Percentiles rank a stretch among this genome's conserved stretches.
Conservation (phyloP, 2,797 vertebrate species). For the Sebastes matsubarae region DNA sequence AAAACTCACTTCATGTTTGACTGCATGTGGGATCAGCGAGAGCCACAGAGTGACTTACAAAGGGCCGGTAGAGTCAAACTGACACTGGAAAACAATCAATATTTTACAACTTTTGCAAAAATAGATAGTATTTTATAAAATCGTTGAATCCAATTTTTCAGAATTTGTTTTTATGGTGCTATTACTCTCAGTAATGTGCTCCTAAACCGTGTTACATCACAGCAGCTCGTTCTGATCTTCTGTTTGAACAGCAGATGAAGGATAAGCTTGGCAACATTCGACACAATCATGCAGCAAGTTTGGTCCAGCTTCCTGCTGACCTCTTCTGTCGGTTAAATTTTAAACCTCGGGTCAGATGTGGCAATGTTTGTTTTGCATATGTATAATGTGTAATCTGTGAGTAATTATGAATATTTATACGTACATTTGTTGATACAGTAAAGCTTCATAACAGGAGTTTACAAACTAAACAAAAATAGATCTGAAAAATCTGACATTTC, state of each 20-base stretch:
- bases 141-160: neutral
- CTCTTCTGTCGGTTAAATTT: constrained; percentile 70
- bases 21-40: neutral
- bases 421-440: neutral
- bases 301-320: constrained; percentile 48
- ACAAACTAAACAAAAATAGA: neutral
- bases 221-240: neutral
- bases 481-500: neutral
- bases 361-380: constrained; percentile 62
- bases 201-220: constrained; percentile 42
- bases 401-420: constrained; percentile 43
- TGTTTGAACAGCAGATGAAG: constrained; percentile 56
- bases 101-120: neutral
- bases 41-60: neutral
- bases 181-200: neutral
- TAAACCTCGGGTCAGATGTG: constrained; percentile 59
- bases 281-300: constrained; percentile 21
- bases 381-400: constrained; percentile 42
- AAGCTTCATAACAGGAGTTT: neutral
- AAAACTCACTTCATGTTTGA: neutral
- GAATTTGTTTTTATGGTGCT: neutral
- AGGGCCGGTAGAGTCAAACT: neutral
- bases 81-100: neutral
- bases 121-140: neutral
- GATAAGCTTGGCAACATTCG: constrained; percentile 35